Conservation (phyloP, 1,140 invertebrate species). For the Asbolus verrucosus region DNA sequence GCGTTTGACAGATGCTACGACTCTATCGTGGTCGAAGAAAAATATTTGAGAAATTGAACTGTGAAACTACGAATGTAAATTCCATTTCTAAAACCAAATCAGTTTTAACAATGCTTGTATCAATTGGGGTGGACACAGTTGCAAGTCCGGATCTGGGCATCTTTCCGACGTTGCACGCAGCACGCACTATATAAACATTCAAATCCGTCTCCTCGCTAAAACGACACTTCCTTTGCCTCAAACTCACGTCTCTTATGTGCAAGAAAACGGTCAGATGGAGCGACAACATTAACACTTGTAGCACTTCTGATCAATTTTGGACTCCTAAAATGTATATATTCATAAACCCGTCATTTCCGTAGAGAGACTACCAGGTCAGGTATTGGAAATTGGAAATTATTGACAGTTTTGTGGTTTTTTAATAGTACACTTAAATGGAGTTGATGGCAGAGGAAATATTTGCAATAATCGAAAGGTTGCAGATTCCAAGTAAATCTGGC, state of each 20-base stretch:
- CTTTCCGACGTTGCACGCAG: constrained; percentile 75
- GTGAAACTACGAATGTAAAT: constrained; percentile 52
- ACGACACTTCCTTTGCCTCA: constrained; percentile 68
- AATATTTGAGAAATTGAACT: no score
- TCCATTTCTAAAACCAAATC: no score
- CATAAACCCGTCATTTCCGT: constrained; percentile 70
- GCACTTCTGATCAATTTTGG: constrained; percentile 65
- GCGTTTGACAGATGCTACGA: no score
- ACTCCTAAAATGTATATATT: constrained; percentile 74
- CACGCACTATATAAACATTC: constrained; percentile 77
- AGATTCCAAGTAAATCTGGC: constrained; percentile 73
- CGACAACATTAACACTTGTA: no score
- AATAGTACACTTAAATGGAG: constrained; percentile 67
- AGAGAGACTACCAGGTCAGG: constrained; percentile 69
- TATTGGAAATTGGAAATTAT: constrained; percentile 70
- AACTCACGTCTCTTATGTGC: constrained; percentile 60
- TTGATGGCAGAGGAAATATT: constrained; percentile 75
- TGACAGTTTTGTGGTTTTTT: constrained; percentile 33
- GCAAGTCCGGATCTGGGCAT: constrained; percentile 71
- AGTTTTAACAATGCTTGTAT: constrained; percentile 49
- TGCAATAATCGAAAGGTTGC: constrained; percentile 73
- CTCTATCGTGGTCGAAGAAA: no score
- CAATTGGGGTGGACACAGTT: constrained; percentile 76
- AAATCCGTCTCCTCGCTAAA: constrained; percentile 75
- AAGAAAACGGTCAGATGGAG: constrained; percentile 27